phyloP scores from a whole-genome alignment of 1,140 invertebrate genomes.

The Ceratina japonica region DNA sequence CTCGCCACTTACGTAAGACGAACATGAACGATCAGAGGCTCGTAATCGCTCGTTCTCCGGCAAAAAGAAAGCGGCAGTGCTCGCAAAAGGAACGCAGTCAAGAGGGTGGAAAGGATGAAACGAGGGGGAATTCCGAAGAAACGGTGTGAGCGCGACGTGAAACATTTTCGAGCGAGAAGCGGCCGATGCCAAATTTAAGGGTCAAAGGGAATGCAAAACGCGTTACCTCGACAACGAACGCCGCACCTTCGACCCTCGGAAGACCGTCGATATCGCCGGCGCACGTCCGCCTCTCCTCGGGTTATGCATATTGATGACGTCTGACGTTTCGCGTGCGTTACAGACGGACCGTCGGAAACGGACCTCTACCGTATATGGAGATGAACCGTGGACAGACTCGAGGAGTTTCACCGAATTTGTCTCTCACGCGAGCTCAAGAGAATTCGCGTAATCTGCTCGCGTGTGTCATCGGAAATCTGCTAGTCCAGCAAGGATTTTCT shows the following conservation, averaged over 20 bases:
- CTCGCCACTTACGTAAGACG: too few species aligned
- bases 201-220: slow-evolving; percentile 73
- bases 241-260: neutral
- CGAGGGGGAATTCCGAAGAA: neutral
- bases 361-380: neutral
- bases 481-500: too few species aligned
- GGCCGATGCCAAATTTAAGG: slow-evolving; percentile 66
- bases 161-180: slow-evolving; percentile 14
- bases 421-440: neutral
- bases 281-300: slow-evolving; percentile 20
- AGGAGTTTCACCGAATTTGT: slow-evolving; percentile 14
- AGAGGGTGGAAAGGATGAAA: slow-evolving; percentile 7
- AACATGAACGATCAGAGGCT: too few species aligned
- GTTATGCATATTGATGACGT: slow-evolving; percentile 46
- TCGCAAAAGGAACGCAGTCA: too few species aligned
- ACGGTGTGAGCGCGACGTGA: neutral
- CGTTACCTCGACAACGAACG: slow-evolving; percentile 22
- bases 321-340: slow-evolving; percentile 24
- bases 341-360: neutral
- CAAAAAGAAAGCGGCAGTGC: too few species aligned
- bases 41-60: too few species aligned
- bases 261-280: neutral
- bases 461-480: slow-evolving; percentile 7
- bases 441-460: slow-evolving; percentile 7
- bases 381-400: neutral